These are phyloP conservation scores for Ictalurus punctatus DNA, from an alignment of 2,113 vertebrate genomes.

Conservation along the genomic window DNA sequence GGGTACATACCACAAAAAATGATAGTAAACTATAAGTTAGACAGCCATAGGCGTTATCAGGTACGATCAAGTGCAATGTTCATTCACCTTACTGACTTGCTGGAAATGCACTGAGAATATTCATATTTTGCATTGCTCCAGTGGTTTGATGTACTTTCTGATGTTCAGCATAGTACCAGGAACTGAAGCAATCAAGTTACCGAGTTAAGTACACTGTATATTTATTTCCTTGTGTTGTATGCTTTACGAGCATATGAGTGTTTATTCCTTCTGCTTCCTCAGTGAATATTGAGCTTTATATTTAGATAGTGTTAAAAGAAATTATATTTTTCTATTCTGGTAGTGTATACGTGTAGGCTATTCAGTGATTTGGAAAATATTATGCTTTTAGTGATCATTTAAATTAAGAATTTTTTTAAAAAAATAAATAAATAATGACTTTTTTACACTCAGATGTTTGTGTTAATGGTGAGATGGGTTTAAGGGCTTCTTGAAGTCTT, in stretches of 20 bases:
- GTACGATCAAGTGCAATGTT: not conserved
- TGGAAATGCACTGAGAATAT: not conserved
- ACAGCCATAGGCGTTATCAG: not conserved
- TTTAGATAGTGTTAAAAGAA: not conserved
- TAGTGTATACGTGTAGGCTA: not conserved
- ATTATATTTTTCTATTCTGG: constrained; percentile 41
- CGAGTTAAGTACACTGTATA: not conserved
- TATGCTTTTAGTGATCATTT: not conserved
- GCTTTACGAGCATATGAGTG: not conserved
- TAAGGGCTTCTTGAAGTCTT: constrained; percentile 21
- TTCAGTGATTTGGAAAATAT: not conserved
- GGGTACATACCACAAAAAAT: not conserved
- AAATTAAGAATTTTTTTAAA: not conserved
- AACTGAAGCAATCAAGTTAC: not conserved
- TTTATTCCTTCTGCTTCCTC: not conserved
- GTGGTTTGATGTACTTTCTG: not conserved
- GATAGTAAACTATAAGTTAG: not conserved
- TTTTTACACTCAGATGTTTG: constrained; percentile 9
- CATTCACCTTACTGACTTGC: not conserved
- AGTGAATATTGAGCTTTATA: constrained; percentile 8
- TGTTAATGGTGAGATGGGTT: not conserved
- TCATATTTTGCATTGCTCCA: not conserved
- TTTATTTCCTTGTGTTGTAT: constrained; percentile 11
- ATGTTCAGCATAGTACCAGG: not conserved
- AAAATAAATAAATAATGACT: not conserved